Base-by-base conservation (phyloP, 2,797 vertebrate species). In the Muraenolepis orangiensis region DNA sequence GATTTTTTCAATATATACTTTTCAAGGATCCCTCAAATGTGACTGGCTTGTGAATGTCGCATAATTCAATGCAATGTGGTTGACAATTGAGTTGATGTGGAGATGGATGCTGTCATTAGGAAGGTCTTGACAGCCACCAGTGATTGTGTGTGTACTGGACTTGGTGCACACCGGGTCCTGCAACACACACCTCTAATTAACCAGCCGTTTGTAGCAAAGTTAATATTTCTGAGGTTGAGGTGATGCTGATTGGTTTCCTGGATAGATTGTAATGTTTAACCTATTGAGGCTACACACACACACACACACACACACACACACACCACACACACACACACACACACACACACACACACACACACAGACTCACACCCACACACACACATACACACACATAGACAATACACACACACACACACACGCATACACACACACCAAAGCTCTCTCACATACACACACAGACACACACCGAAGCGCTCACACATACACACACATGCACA, bases 191-290 rank as follows among this genome's bases (percentile, higher is more conserved):
- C 75, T 76, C 80, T 91, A 90, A 92, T 92, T 90, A 92, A 87
- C 87, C 84, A 79, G 78, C 86, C 79, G 86, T 88, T 81, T 69
- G 80, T 74, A 74, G 81, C 78, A 88, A 90, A 88, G 91, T 91
- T 90, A 87, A 92, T 90, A 88, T 90, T 91, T 91, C 85, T 89
- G 86, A 88, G 83, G 89, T 78, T 88, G 86, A 89, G 87, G 87
- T 82, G 78, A 85, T 81, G 82, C 82, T 85, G 91, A 90, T 92
- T 90, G 85, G 87, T 88, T 91, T 93, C 88, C 85, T 87, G 82
- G 89, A 91, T 88, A 87, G 86, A 76, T 79, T 89, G 81, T 90
- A 92, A 92, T 91, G 86, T 87, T 89, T 88, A 88, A 90, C 87
- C 81, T 84, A 78, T 77, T 80, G 81, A 84, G 83, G 81, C 66